Evolutionary conservation across 1,140 invertebrate species (phyloP).

Genomic region (Phymastichus coffea): DNA sequence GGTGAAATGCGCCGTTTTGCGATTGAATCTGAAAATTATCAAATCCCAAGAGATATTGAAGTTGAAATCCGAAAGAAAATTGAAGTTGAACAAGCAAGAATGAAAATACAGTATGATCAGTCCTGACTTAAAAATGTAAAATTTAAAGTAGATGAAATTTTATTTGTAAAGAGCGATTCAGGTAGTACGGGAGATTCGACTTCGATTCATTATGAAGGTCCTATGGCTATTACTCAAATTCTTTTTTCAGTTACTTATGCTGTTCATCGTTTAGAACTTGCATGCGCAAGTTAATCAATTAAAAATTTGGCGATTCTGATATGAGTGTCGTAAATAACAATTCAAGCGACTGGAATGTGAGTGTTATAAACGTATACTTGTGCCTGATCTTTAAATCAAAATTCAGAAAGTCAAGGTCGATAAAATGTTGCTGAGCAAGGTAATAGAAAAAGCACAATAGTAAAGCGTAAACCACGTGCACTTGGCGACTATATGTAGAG

Average conservation of each 20-base stretch:
- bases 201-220: background rate
- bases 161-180: background rate
- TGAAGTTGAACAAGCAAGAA: background rate
- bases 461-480: too few species aligned
- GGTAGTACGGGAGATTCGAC: background rate
- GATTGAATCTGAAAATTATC: background rate
- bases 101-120: background rate
- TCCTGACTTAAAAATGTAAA: background rate
- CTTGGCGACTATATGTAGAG: too few species aligned
- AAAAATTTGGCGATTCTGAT: too few species aligned
- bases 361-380: too few species aligned
- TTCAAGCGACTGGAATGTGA: too few species aligned
- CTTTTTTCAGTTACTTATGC: background rate
- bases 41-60: background rate
- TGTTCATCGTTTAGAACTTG: background rate
- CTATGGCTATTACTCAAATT: background rate
- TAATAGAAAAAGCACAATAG: too few species aligned
- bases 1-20: background rate
- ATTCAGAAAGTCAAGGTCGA: too few species aligned
- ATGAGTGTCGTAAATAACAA: too few species aligned
- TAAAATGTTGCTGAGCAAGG: too few species aligned
- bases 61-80: background rate
- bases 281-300: background rate
- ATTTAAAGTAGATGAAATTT: slow-evolving; percentile 2
- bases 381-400: too few species aligned